Percentiles rank a stretch among this genome's conserved stretches.
Evolutionary conservation across 2,888 invertebrate genomes (phyloP).

Genomic region (Hecatera dysodea): DNA sequence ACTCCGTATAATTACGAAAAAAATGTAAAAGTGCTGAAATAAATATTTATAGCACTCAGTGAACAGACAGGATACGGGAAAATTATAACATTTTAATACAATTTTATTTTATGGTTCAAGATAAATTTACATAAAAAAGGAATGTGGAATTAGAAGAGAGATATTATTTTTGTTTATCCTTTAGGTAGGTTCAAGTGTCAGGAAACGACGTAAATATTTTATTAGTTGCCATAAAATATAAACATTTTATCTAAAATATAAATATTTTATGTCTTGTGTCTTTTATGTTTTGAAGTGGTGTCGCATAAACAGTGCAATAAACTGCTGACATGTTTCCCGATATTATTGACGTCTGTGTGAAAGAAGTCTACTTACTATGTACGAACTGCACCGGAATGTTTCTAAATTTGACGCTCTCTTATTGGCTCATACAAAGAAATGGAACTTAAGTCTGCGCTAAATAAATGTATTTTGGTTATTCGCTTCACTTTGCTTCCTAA

Average conservation of each 20-base stretch:
- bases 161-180: constrained; percentile 66
- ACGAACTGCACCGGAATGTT: constrained; percentile 23
- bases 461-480: neutral
- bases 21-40: constrained; percentile 43
- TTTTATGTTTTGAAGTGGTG: no score
- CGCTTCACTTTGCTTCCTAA: no score
- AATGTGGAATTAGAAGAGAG: constrained; percentile 61
- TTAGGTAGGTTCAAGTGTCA: constrained; percentile 55
- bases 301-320: constrained; percentile 62
- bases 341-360: constrained; percentile 35
- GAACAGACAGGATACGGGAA: constrained; percentile 39
- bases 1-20: constrained; percentile 5
- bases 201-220: constrained; percentile 69
- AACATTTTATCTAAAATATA: constrained; percentile 75
- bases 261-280: no score
- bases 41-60: constrained; percentile 51
- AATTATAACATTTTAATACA: constrained; percentile 55
- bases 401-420: neutral
- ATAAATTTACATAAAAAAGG: constrained; percentile 49
- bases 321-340: constrained; percentile 57
- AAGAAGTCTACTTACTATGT: constrained; percentile 23
- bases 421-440: neutral
- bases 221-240: constrained; percentile 72
- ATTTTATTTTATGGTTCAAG: constrained; percentile 47
- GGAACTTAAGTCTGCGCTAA: neutral